Percentiles rank a stretch among this genome's conserved stretches.
These are phyloP conservation scores for Salvelinus namaycush DNA, from an alignment of 2,113 vertebrate genomes.

Conservation along the genomic window DNA sequence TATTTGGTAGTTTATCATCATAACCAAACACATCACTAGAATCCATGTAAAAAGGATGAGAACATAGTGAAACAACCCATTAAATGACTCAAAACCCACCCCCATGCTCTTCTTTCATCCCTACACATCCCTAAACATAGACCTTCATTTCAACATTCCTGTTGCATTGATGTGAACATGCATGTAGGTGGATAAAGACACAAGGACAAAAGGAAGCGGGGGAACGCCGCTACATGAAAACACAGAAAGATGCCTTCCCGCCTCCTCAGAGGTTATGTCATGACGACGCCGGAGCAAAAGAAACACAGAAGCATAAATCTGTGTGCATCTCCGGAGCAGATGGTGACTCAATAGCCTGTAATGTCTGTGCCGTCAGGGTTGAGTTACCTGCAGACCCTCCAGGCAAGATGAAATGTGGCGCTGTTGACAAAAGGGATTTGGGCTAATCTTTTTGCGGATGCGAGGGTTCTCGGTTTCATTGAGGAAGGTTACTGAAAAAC, in stretches of 20 bases:
- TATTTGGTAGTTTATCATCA: background rate
- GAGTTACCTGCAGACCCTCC: slow-evolving; percentile 26
- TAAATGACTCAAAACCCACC: background rate
- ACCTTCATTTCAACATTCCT: slow-evolving; percentile 6
- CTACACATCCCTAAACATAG: background rate
- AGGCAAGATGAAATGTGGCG: slow-evolving; percentile 18
- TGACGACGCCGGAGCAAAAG: background rate
- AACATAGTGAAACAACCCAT: background rate
- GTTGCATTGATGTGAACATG: slow-evolving; percentile 1
- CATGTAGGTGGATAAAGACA: slow-evolving; percentile 29
- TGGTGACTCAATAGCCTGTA: slow-evolving; percentile 17
- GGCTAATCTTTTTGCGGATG: slow-evolving; percentile 22
- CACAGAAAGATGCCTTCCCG: too few species aligned
- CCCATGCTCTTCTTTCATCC: background rate
- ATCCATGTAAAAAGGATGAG: background rate
- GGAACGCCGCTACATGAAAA: too few species aligned
- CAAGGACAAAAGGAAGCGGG: slow-evolving; percentile 24
- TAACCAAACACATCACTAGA: background rate
- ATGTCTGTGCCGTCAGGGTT: slow-evolving; percentile 14
- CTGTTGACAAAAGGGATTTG: slow-evolving; percentile 38
- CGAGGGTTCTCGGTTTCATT: slow-evolving; percentile 6
- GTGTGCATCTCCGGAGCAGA: slow-evolving; percentile 28
- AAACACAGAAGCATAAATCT: slow-evolving; percentile 1
- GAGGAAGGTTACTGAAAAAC: slow-evolving; percentile 28
- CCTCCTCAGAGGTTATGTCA: slow-evolving; percentile 18